These are phyloP conservation scores for Drosophila novamexicana DNA, from an alignment of 1,140 invertebrate genomes.

Conservation along the genomic window DNA sequence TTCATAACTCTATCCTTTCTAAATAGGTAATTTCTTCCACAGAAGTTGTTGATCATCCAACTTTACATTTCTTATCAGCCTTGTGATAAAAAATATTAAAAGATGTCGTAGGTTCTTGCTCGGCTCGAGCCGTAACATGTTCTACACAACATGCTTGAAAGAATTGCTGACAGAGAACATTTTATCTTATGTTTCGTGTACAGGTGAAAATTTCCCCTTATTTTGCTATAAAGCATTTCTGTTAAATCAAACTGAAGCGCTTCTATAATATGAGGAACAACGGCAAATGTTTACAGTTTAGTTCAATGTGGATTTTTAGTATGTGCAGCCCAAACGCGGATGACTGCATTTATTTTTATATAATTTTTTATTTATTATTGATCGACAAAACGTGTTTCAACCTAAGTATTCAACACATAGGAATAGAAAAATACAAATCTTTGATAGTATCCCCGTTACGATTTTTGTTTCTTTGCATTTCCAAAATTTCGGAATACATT, in stretches of 20 bases:
- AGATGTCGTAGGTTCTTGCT: neutral
- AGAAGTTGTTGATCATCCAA: too few relatives aligned
- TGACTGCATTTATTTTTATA: neutral
- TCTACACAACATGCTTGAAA: conserved; percentile 1
- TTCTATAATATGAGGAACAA: neutral
- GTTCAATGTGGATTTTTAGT: neutral
- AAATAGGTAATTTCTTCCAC: too few relatives aligned
- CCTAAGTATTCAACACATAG: too few relatives aligned
- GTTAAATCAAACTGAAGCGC: neutral
- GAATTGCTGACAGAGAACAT: neutral
- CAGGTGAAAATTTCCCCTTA: neutral
- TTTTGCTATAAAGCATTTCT: neutral
- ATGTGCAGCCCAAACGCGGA: too few relatives aligned
- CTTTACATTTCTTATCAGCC: too few relatives aligned
- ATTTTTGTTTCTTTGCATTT: too few relatives aligned
- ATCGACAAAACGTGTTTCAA: too few relatives aligned
- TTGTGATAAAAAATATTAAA: neutral
- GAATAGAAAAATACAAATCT: too few relatives aligned
- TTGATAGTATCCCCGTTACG: too few relatives aligned
- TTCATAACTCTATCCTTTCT: too few relatives aligned
- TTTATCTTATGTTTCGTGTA: neutral
- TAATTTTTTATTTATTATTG: neutral
- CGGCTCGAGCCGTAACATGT: neutral
- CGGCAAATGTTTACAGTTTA: neutral
- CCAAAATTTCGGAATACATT: too few relatives aligned